Conservation (phyloP, 2,113 vertebrate genomes). For the Chascanopsetta lugubris region DNA sequence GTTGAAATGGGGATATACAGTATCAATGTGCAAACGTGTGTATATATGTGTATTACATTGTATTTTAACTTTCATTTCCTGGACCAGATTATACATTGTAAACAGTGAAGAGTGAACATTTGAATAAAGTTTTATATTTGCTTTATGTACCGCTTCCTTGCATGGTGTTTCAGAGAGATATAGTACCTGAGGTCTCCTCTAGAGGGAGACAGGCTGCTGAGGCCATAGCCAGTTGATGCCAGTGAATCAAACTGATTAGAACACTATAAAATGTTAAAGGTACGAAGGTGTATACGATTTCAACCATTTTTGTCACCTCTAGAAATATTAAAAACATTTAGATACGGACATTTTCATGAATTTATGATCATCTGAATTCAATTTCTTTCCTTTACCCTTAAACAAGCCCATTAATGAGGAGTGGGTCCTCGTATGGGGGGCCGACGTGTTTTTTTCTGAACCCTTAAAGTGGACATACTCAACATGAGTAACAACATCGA, state of each 20-base stretch:
- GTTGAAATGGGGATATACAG: background rate
- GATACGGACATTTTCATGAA: too few species aligned
- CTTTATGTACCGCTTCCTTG: background rate
- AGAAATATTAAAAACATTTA: too few species aligned
- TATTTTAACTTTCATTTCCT: background rate
- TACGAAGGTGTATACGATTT: too few species aligned
- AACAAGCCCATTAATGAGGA: too few species aligned
- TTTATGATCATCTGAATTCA: too few species aligned
- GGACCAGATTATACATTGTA: background rate
- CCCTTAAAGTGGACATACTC: too few species aligned
- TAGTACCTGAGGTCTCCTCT: conserved; percentile 41
- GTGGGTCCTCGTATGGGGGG: too few species aligned
- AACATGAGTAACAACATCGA: too few species aligned
- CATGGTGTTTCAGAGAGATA: background rate
- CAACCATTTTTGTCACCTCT: too few species aligned
- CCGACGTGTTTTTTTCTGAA: too few species aligned
- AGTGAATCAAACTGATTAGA: background rate
- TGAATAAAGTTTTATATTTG: conserved; percentile 69
- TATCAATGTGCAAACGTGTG: background rate
- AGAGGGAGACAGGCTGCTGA: conserved; percentile 43
- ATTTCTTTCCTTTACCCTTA: too few species aligned
- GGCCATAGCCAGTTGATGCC: background rate
- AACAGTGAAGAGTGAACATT: background rate
- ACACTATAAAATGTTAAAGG: background rate
- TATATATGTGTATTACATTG: background rate